phyloP scores from a whole-genome alignment of 2,113 vertebrate genomes.

The Notothenia coriiceps region DNA sequence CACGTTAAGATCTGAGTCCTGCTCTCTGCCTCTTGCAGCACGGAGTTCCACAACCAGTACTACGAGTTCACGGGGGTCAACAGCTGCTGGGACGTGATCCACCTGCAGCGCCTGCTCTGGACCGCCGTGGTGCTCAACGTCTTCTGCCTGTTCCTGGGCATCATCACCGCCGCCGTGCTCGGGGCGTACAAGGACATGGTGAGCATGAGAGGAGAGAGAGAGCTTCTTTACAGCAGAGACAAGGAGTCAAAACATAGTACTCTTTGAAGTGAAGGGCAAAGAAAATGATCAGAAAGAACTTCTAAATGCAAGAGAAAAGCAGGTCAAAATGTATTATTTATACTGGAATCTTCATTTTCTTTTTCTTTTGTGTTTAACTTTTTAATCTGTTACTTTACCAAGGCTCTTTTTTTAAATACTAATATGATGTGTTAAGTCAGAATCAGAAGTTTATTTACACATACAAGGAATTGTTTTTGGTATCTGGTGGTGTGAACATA shows the following conservation, averaged over 20 bases:
- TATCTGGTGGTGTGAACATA: no score
- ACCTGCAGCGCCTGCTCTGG: conserved; percentile 93
- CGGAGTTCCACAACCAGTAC: conserved; percentile 84
- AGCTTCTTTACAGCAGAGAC: not conserved
- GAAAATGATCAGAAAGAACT: not conserved
- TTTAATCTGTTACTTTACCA: not conserved
- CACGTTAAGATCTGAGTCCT: not conserved
- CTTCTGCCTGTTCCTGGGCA: conserved; percentile 89
- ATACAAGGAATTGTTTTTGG: no score
- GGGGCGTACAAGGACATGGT: conserved; percentile 96
- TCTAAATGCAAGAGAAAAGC: not conserved
- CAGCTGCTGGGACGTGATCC: conserved; percentile 90
- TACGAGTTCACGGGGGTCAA: conserved; percentile 90
- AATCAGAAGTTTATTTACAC: no score
- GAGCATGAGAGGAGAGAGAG: conserved; percentile 50
- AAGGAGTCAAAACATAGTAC: not conserved
- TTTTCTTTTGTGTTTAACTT: not conserved
- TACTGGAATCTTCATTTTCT: not conserved
- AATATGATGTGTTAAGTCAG: not conserved
- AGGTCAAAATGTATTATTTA: no score
- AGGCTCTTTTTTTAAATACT: not conserved
- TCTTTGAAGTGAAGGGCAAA: not conserved
- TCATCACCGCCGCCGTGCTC: conserved; percentile 90
- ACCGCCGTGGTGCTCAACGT: conserved; percentile 90
- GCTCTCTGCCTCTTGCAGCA: conserved; percentile 69